Percentiles rank a stretch among this genome's conserved stretches.
Evolutionary conservation across 2,113 vertebrate genomes (phyloP).

Genomic region (Phalacrocorax brasilianus): DNA sequence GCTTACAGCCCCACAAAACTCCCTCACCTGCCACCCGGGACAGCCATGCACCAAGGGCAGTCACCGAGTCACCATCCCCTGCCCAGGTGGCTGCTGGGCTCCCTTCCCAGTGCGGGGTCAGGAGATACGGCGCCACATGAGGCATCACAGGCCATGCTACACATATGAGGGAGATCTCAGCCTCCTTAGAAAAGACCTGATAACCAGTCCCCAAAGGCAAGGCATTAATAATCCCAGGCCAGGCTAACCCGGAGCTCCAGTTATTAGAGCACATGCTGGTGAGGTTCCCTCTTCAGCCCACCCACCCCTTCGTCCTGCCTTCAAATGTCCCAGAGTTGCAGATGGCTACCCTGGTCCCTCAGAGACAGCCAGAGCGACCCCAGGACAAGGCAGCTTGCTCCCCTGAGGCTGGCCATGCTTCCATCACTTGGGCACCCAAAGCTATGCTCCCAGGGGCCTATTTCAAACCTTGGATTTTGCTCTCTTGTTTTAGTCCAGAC

Average conservation of each 20-base stretch:
- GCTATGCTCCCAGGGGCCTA: not conserved
- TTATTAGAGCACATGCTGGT: not conserved
- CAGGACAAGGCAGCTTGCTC: not conserved
- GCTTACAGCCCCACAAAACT: not conserved
- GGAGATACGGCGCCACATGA: rapidly evolving
- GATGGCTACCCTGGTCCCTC: not conserved
- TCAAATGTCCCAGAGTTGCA: not conserved
- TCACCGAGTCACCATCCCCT: not conserved
- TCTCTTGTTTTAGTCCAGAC: not conserved
- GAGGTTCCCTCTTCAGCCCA: not conserved
- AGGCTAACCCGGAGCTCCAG: not conserved
- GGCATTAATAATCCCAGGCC: not conserved
- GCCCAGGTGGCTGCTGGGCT: not conserved
- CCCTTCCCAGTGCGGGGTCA: not conserved
- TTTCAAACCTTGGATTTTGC: not conserved
- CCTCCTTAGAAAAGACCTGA: not conserved
- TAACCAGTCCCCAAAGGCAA: not conserved
- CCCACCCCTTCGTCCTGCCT: not conserved
- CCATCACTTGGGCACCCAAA: not conserved
- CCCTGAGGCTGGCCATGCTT: not conserved
- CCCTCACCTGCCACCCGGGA: not conserved
- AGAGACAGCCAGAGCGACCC: not conserved
- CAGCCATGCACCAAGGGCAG: not conserved
- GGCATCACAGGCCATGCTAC: not conserved
- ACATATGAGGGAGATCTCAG: not conserved